Base-by-base conservation (phyloP, 2,888 invertebrate genomes). In the Malacosoma neustria region DNA sequence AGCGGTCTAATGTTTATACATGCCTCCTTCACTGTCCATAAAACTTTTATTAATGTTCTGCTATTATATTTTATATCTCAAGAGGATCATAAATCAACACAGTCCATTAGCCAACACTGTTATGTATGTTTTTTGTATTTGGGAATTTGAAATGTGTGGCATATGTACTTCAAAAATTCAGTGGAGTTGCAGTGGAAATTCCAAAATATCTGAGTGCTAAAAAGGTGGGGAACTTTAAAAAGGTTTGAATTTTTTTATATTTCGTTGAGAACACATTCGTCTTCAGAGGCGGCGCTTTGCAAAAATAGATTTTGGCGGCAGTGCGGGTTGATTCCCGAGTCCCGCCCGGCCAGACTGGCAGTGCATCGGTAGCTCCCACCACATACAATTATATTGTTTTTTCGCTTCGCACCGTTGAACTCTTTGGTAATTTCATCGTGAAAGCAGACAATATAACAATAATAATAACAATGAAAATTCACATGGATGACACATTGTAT, bases 261-360 rank as follows among this genome's bases (percentile, higher is more conserved):
- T 74, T 67, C 59, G 64, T 71, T 61, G 68, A 66, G 70, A 72
- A 76, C 66, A 67, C 67, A 73, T 72, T 72, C 72, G 69, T 73
- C 62, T 69, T 66, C 64, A 72, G 61, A 69, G 71, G 72, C 77
- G 76, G 80, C 76, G 81, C 73, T 71, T 77, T 68, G 84, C 84
- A 75, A 85, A 86, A 87, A 87, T 86, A 86, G 85, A 75, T 72
- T 85, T 73, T 74, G 85, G 73, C 82, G 81, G 77, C 70, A 72
- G 72, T 67, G 68, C 61, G 69, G 70, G 67, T 66, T 65, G 64
- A 71, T 63, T 76, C 73, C 75, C 70, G 72, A 79, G 61, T 72
- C 76, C 71, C 75, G 70, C 67, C 60, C 64, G 55, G 49, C 58
- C 57, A 46, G 22, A 22, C 22, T 22, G 22, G 22, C 22, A 79